Base-by-base conservation (phyloP, 2,888 invertebrate genomes). In the Plebejus anna region DNA sequence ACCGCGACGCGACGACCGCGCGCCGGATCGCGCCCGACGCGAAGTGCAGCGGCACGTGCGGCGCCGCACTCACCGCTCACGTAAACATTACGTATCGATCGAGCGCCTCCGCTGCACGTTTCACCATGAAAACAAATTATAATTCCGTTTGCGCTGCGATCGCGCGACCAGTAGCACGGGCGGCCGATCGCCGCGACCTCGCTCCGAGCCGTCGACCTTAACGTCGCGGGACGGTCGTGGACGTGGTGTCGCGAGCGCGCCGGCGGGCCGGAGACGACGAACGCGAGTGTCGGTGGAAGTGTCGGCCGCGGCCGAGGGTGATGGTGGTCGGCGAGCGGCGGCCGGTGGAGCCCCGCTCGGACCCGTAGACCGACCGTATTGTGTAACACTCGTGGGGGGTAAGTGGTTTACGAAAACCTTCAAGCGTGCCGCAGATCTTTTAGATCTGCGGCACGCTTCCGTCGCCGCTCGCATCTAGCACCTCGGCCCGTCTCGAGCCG, bases 1-100 rank as follows among this genome's bases (percentile, higher is more conserved):
- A 75, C 83, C 82, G 79, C 85, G 83, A 32, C 72, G 79, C 85
- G 83, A 22, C 72, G 57, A 77, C 78, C 61, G 75, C 57, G 79
- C 79, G 72, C 77, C 77, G 75, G 78, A 80, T 32, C 72, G 76
- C 32, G 76, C 70, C 59, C 80, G 79, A 70, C 80, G 77, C 75
- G 75, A 75, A 75, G 77, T 57, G 76, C 75, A 75, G 76, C 77
- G 77, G 75, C 70, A 51, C 77, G 77, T 71, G 70, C 59, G 61
- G 75, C 76, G 76, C 59, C 75, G 72, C 61, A 76, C 70, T 78
- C 78, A 42, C 79, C 61, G 77, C 70, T 78, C 78, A 42, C 79
- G 79, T 78, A 78, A 80, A 79, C 80, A 79, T 59, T 79, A 66
- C 66, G 66, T 66, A 81, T 81, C 81, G 80, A 80, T 79, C 81